phyloP scores from a whole-genome alignment of 2,888 invertebrate genomes.

The Xestia rhomboidea region DNA sequence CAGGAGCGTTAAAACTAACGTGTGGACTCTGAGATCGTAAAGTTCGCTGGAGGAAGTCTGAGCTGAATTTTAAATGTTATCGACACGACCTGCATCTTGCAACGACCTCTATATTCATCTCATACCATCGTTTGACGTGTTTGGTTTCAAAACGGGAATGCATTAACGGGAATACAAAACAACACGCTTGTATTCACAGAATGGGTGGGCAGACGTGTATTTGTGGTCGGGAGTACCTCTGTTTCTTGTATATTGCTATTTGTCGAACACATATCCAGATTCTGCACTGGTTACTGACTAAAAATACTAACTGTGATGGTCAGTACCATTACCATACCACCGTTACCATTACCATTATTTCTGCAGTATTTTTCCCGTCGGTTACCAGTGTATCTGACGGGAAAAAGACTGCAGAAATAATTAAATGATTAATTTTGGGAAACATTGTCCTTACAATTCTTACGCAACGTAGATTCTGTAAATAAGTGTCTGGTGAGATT shows the following conservation, averaged over 20 bases:
- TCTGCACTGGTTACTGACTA: not conserved
- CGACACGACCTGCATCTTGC: slow-evolving; percentile 50
- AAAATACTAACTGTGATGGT: no score
- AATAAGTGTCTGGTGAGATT: not conserved
- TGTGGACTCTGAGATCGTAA: slow-evolving; percentile 46
- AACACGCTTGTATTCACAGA: not conserved
- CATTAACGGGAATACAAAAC: not conserved
- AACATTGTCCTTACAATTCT: not conserved
- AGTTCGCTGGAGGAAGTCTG: slow-evolving; percentile 43
- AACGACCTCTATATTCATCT: slow-evolving; percentile 37
- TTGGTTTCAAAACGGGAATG: slow-evolving; percentile 23
- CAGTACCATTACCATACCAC: no score
- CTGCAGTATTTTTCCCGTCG: no score
- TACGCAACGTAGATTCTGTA: not conserved
- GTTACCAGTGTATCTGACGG: no score
- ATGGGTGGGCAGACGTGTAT: not conserved
- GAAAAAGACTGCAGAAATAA: not conserved
- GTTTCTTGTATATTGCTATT: not conserved
- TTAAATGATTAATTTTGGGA: not conserved
- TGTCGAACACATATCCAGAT: not conserved
- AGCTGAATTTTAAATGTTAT: slow-evolving; percentile 55
- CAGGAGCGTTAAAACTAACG: slow-evolving; percentile 46
- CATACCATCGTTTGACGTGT: slow-evolving; percentile 22
- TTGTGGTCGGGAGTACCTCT: not conserved
- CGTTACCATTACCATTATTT: no score